phyloP scores from a whole-genome alignment of 2,888 invertebrate genomes.

The Teinopalpus imperialis region DNA sequence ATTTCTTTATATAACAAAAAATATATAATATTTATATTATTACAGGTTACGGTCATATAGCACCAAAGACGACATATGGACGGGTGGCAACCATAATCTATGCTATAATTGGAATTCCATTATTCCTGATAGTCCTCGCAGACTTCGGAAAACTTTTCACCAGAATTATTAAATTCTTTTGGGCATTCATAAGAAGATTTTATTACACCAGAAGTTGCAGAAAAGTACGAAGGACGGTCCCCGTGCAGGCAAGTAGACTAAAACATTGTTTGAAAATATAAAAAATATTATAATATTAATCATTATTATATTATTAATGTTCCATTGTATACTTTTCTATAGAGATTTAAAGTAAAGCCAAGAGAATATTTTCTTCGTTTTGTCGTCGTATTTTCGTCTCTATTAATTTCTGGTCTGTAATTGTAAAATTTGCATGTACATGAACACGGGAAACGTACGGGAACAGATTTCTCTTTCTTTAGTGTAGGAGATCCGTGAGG shows the following conservation, averaged over 20 bases:
- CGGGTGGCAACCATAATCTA: constrained; percentile 95
- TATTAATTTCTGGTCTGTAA: too few relatives aligned
- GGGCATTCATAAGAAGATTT: constrained; percentile 91
- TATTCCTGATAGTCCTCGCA: constrained; percentile 96
- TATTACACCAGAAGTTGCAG: constrained; percentile 94
- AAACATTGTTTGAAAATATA: not conserved
- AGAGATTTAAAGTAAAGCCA: too few relatives aligned
- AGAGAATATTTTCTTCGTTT: too few relatives aligned
- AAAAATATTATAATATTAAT: too few relatives aligned
- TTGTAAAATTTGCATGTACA: too few relatives aligned
- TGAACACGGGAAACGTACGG: too few relatives aligned
- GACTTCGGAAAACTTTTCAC: constrained; percentile 98
- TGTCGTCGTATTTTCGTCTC: too few relatives aligned
- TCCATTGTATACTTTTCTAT: too few relatives aligned
- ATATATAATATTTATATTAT: constrained; percentile 27
- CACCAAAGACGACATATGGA: constrained; percentile 93
- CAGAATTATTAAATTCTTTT: constrained; percentile 93
- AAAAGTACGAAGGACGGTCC: constrained; percentile 87
- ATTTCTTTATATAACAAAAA: not conserved
- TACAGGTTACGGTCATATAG: constrained; percentile 97
- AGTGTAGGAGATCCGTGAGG: too few relatives aligned
- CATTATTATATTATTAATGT: too few relatives aligned
- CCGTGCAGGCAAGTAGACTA: constrained; percentile 83
- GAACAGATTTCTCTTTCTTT: too few relatives aligned
- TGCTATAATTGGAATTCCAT: constrained; percentile 96